Percentiles rank a stretch among this genome's conserved stretches.
Evolutionary conservation across 2,113 vertebrate species (phyloP).

Genomic region (Semicossyphus pulcher): DNA sequence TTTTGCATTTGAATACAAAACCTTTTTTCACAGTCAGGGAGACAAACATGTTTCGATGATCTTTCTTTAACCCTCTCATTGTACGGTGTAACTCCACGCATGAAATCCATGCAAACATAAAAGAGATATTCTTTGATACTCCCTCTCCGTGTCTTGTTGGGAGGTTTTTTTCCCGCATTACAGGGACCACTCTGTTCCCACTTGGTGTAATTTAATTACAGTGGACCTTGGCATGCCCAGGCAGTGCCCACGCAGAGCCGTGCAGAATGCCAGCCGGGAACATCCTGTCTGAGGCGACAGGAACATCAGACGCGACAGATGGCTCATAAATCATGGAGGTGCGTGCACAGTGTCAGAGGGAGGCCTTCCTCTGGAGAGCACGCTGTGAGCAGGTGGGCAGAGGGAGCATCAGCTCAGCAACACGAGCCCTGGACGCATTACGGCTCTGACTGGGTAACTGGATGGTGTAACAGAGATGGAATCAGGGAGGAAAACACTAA

Average conservation of each 20-base stretch:
- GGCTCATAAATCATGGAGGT: conserved; percentile 86
- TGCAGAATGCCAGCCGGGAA: conserved; percentile 79
- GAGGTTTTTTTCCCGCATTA: conserved; percentile 45
- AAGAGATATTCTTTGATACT: conserved; percentile 27
- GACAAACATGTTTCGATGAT: neutral
- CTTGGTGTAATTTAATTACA: conserved; percentile 86
- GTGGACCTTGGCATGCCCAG: conserved; percentile 79
- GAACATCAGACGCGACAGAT: conserved; percentile 86
- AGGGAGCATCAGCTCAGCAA: conserved; percentile 59
- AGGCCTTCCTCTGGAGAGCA: conserved; percentile 77
- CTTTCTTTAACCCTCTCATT: neutral
- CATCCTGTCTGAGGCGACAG: conserved; percentile 81
- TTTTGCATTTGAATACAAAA: neutral
- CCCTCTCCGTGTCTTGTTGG: conserved; percentile 22
- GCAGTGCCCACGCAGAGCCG: conserved; percentile 71
- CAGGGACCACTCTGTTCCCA: conserved; percentile 62
- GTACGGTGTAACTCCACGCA: neutral
- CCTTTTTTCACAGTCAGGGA: neutral
- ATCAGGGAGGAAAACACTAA: conserved; percentile 10
- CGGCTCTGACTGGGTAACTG: conserved; percentile 42
- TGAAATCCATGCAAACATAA: neutral
- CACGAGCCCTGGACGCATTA: conserved; percentile 51
- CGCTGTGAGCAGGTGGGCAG: conserved; percentile 70
- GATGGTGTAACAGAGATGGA: conserved; percentile 46
- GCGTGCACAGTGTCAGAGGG: conserved; percentile 65